Base-by-base conservation (phyloP, 2,797 vertebrate species). In the Eidolon dupreanum region DNA sequence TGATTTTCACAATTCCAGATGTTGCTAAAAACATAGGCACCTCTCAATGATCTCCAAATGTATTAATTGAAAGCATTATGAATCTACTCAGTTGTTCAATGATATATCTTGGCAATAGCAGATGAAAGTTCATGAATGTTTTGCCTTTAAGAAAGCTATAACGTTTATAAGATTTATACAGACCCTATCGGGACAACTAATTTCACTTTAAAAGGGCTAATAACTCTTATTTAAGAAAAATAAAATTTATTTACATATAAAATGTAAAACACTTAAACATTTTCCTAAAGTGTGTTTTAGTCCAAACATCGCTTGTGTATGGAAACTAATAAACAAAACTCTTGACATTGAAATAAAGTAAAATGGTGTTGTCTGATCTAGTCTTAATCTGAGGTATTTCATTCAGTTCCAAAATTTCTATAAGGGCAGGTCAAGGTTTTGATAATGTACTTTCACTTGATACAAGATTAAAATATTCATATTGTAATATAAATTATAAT, bases 211-310 rank as follows among this genome's bases (percentile, higher is more conserved):
- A 94, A 89, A 96, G 26, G 3, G 17, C 51, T 70, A 83, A 61
- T 75, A 96, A 77, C 24, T 78, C 82, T 91, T 61, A 93, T 81
- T 95, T 92, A 90, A 92, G 43, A 53, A 63, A 31, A 88, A 89
- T 92, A 81, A 70, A 97, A 87, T 74, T 12, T 91, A 77, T 88
- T 94, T 77, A 88, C 28, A 86, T 65, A 26, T 84, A 90, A 95
- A 89, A 70, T 28, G 31, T 73, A 73, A 77, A 92, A 65, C 10
- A 13, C 10, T 91, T 81, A 92, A 90, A 92, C 26, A 93, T 93
- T 84, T 90, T 6, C 17, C 73, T 93, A 51, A 90, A 73, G 28
- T 49, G 6, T 93, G 31, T 88, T 93, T 96, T 90, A 77, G 19
- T 70, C 38, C 55, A 85, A 95, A 78, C 26, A 82, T 55, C 83